Evolutionary conservation across 2,888 invertebrate genomes (phyloP).

Genomic region (Ethmia dodecea): DNA sequence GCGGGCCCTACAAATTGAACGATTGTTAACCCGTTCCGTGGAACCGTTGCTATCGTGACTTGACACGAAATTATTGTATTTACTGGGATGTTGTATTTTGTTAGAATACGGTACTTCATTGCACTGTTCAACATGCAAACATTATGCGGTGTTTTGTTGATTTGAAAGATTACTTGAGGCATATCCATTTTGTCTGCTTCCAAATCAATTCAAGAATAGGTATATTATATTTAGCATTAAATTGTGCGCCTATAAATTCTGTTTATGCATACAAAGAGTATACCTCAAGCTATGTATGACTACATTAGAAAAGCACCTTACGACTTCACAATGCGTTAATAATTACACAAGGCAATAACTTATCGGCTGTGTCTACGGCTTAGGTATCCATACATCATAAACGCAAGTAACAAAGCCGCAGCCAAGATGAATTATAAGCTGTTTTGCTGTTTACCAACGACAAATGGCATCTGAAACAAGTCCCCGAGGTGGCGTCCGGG

Average conservation of each 20-base stretch:
- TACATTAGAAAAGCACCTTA: slow-evolving; percentile 15
- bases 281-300: too few relatives aligned
- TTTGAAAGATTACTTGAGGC: too few relatives aligned
- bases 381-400: slow-evolving; percentile 40
- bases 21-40: slow-evolving; percentile 67
- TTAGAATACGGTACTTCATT: slow-evolving; percentile 24
- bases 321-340: slow-evolving; percentile 26
- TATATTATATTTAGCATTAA: too few relatives aligned
- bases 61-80: slow-evolving; percentile 62
- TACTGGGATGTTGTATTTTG: slow-evolving; percentile 49
- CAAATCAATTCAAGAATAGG: too few relatives aligned
- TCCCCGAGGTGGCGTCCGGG: slow-evolving; percentile 48
- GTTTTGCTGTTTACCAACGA: slow-evolving; percentile 55
- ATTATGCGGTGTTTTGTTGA: too few relatives aligned
- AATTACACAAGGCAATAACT: slow-evolving; percentile 37
- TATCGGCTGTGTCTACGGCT: slow-evolving; percentile 27
- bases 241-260: too few relatives aligned
- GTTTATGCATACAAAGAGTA: too few relatives aligned
- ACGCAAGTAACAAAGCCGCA: slow-evolving; percentile 49
- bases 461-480: slow-evolving; percentile 57
- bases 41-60: slow-evolving; percentile 65
- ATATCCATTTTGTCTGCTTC: too few relatives aligned
- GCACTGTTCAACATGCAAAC: slow-evolving; percentile 4
- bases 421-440: slow-evolving; percentile 54
- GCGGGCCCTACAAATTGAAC: slow-evolving; percentile 70